phyloP scores from a whole-genome alignment of 2,888 invertebrate species.

The Adelphocoris suturalis region DNA sequence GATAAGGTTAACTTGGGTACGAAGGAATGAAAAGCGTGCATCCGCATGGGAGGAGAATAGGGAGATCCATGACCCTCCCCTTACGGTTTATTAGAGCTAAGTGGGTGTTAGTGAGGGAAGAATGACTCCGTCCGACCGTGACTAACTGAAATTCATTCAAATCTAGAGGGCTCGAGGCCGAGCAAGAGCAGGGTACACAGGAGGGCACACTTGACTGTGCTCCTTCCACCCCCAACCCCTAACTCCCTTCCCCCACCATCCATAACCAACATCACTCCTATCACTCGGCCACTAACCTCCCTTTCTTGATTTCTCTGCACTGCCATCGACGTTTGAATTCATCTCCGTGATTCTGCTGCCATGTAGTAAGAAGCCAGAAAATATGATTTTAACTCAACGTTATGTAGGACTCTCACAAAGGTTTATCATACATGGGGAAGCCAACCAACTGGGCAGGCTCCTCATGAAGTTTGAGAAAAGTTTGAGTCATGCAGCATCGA shows the following conservation, averaged over 20 bases:
- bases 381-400: too few relatives aligned
- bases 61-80: conserved; percentile 49
- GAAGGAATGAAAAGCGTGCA: conserved; percentile 31
- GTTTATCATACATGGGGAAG: too few relatives aligned
- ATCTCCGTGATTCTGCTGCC: background rate
- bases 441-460: too few relatives aligned
- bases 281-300: background rate
- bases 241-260: background rate
- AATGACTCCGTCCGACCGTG: conserved; percentile 44
- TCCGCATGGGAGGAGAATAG: conserved; percentile 33
- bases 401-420: too few relatives aligned
- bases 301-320: background rate
- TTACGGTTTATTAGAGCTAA: conserved; percentile 52
- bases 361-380: too few relatives aligned
- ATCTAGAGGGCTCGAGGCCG: conserved; percentile 20
- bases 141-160: conserved; percentile 49
- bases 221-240: background rate
- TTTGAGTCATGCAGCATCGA: too few relatives aligned
- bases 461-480: too few relatives aligned
- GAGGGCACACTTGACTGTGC: conserved; percentile 50
- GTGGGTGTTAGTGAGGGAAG: conserved; percentile 52
- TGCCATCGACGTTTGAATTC: background rate
- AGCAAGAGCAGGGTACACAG: conserved; percentile 15
- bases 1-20: background rate
- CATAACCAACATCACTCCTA: background rate